These are phyloP conservation scores for Psittacula derbiana DNA, from an alignment of 2,797 vertebrate species.

Conservation along the genomic window DNA sequence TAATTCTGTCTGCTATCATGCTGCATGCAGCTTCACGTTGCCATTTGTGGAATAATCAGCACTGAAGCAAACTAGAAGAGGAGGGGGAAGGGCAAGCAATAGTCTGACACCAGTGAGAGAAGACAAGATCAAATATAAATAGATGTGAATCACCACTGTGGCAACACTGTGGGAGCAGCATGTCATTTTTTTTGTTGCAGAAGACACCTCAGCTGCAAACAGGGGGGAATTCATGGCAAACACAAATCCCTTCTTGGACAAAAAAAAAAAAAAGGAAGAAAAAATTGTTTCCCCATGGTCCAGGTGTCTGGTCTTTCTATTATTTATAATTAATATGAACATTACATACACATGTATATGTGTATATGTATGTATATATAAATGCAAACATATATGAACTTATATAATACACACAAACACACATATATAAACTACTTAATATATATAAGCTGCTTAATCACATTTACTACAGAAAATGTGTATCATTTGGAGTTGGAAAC, in stretches of 20 bases:
- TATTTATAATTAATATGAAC: not conserved
- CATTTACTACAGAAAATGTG: not conserved
- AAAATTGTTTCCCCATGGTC: not conserved
- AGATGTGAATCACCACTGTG: not conserved
- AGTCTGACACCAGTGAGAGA: not conserved
- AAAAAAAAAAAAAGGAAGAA: fast-evolving
- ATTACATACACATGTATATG: not conserved
- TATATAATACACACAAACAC: not conserved
- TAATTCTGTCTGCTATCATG: not conserved
- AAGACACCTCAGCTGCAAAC: not conserved
- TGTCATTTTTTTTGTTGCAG: not conserved
- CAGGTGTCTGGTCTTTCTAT: not conserved
- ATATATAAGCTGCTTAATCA: not conserved
- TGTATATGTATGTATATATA: not conserved
- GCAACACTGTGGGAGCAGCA: not conserved
- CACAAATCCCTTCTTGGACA: not conserved
- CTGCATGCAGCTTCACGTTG: not conserved
- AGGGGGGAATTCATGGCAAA: not conserved
- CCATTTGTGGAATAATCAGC: not conserved
- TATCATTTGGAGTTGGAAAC: not conserved
- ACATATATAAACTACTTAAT: not conserved
- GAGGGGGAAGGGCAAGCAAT: not conserved
- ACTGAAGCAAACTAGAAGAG: not conserved
- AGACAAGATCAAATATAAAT: not conserved
- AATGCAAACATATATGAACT: not conserved